Percentiles rank a stretch among this genome's conserved stretches.
phyloP scores from a whole-genome alignment of 2,888 invertebrate genomes.

The Eupithecia pulchellata region DNA sequence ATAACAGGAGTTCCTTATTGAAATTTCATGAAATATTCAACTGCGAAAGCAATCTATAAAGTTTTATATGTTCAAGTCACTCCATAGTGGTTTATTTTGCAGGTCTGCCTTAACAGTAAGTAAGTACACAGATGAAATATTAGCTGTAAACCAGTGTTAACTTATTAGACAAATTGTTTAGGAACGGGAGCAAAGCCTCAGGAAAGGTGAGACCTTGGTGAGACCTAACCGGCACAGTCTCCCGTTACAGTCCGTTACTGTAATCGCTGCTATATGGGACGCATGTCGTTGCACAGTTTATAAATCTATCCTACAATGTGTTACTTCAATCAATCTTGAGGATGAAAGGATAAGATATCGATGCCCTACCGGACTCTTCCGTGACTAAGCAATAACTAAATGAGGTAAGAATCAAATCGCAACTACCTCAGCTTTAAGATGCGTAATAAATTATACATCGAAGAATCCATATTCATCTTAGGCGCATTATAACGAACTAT shows the following conservation, averaged over 20 bases:
- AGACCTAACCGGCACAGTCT: constrained; percentile 57
- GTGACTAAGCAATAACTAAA: not conserved
- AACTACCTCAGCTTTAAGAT: not conserved
- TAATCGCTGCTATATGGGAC: constrained; percentile 59
- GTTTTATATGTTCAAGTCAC: not conserved
- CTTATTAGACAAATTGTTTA: constrained; percentile 7
- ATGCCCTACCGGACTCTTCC: not conserved
- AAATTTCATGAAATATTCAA: not conserved
- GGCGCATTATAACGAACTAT: not conserved
- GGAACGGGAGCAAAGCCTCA: constrained; percentile 18
- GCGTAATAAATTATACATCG: not conserved
- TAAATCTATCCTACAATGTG: constrained; percentile 34
- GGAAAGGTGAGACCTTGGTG: constrained; percentile 30
- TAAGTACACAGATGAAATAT: not conserved
- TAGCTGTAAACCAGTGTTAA: not conserved
- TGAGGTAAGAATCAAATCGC: not conserved
- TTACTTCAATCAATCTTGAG: constrained; percentile 14
- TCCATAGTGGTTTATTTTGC: not conserved
- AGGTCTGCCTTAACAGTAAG: not conserved
- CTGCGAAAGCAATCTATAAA: not conserved
- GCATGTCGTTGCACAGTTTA: constrained; percentile 46
- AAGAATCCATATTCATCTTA: not conserved
- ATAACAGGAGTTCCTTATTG: constrained; percentile 3
- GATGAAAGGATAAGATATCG: not conserved
- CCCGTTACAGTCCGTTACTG: constrained; percentile 73